Base-by-base conservation (phyloP, 2,797 vertebrate genomes). In the Falco rusticolus region DNA sequence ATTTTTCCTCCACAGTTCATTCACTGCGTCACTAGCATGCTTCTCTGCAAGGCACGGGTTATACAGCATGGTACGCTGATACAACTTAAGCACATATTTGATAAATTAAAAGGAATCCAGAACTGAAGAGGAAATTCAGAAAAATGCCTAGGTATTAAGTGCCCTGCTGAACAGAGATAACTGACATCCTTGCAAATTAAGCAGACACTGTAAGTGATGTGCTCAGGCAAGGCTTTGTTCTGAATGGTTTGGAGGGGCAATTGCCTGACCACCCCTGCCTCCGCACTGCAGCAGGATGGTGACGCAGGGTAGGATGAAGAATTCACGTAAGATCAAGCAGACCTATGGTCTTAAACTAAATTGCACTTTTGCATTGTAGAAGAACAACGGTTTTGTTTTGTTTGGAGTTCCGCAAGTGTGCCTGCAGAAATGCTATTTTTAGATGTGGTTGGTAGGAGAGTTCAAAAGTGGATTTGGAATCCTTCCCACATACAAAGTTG, bases 251-350 rank as follows among this genome's bases (percentile, higher is more conserved):
- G 26, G 33, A 50, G 56, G 59, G 18, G 51, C 22, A 56, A 53
- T 51, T 25, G 17, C 39, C 41, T 33, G 76, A 71, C 31, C 29
- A 43, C 10, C 28, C 1, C 39, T 74, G 37, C 57, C 66, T 33
- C 65, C 7, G 5, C 4, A 13, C 25, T 0, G 1, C n/a, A 48
- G 66, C 22, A 59, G 2, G 7, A 50, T 2, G 21, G 51, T 20
- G 72, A 60, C 1, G 11, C 43, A 8, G 1, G 5, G 26, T 6
- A 39, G 66, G 51, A 66, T 25, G 25, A 69, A 63, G 29, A 54
- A 54, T 41, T 68, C 41, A 34, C 20, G 7, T 37, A 43, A 37
- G 20, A 77, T 53, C 63, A 87, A 72, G 61, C 57, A 87, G 74
- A 53, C 53, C 22, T 5, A 56, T 41, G 41, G 20, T 45, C 57